Base-by-base conservation (phyloP, 2,113 vertebrate genomes). In the Aleadryas rufinucha region DNA sequence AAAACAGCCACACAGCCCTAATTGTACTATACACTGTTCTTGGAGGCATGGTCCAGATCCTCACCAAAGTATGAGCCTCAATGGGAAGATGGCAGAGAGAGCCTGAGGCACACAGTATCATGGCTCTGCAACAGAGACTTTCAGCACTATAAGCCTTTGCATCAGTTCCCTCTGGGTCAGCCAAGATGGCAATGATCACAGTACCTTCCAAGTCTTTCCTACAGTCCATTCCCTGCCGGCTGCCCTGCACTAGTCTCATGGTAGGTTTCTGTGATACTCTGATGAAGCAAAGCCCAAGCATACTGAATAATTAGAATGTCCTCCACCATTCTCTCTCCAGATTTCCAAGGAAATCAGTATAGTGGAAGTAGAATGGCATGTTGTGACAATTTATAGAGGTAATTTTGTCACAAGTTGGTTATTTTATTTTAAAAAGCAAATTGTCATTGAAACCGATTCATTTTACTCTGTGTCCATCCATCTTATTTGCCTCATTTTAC, bases 1-100 rank as follows among this genome's bases (percentile, higher is more conserved):
- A 7, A 37, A 54, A 11, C 12, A 56, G 16, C 8, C 8, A 28
- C 16, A 22, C 3, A 80, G 3, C 1, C 10, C 11, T 49, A 11
- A 45, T 49, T 13, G 6, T 21, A 33, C 5, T 9, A 11, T 5
- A 24, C 7, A 56, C 3, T 3, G 17, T 7, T 23, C 20, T 39
- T 20, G 9, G n/a, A 31, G 4, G 1, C 24, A 16, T 11, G 4
- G 5, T 57, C 7, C 23, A n/a, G 4, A 19, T 44, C 3, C 2
- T 63, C 45, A 37, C 5, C 9, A 16, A 28, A 19, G 5, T 16
- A n/a, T 90, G 24, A 81, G 12, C 30, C 63, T 33, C 33, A 47
- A 26, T 26, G 27, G 30, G 45, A 54, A 47, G 31, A 35, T 15
- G 17, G 7, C 20, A 66, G 15, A 10, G 10, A 31, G 19, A 76